Conservation (phyloP, 2,797 vertebrate genomes). For the Lagocephalus sceleratus region DNA sequence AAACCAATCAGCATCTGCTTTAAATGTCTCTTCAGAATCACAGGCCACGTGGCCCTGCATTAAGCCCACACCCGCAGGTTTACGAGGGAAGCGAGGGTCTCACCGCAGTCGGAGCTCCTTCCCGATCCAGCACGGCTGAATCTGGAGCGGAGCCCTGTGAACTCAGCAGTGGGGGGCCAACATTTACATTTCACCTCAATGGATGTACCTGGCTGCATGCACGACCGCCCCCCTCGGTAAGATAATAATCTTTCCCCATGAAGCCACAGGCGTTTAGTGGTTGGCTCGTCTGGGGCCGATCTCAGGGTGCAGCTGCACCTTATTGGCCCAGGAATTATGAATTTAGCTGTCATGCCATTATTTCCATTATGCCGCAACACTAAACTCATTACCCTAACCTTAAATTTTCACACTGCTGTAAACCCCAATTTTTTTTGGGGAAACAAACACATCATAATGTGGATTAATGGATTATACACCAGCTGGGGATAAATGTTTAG, state of each 20-base stretch:
- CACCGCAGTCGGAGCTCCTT: conserved; percentile 34
- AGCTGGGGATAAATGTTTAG: no score
- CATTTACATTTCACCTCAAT: conserved; percentile 57
- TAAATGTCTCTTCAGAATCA: conserved; percentile 57
- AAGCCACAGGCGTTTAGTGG: conserved; percentile 27
- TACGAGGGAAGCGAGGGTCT: conserved; percentile 43
- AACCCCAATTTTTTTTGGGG: no score
- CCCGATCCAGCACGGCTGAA: conserved; percentile 32
- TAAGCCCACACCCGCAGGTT: conserved; percentile 56
- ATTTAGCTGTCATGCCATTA: no score
- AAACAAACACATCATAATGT: no score
- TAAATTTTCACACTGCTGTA: no score
- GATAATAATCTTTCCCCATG: conserved; percentile 48
- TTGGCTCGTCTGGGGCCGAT: conserved; percentile 15
- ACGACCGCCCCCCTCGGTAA: conserved; percentile 42
- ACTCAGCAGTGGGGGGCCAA: conserved; percentile 54
- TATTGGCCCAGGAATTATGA: conserved; percentile 10
- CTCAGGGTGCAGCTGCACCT: conserved; percentile 18
- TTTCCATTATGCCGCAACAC: no score
- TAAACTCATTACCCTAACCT: no score
- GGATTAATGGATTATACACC: no score
- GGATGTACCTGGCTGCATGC: conserved; percentile 54
- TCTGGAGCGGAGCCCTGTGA: conserved; percentile 56
- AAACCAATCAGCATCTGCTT: conserved; percentile 33
- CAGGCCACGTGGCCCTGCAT: conserved; percentile 37